Base-by-base conservation (phyloP, 2,888 invertebrate species). In the Diaprepes abbreviatus region DNA sequence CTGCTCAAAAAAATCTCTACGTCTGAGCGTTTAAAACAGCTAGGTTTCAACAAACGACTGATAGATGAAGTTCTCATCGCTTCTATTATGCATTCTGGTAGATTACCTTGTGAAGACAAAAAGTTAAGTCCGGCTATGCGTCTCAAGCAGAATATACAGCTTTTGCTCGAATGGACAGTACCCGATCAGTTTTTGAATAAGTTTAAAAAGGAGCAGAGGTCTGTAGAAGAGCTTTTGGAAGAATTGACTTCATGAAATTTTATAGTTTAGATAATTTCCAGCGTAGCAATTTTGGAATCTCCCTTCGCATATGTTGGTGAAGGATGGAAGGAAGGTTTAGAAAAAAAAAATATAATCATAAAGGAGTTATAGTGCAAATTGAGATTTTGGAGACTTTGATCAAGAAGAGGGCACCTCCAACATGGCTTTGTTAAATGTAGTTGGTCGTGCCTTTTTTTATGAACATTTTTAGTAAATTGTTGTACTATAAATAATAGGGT, bases 51-150 rank as follows among this genome's bases (percentile, higher is more conserved):
- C 84, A 89, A 89, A 77, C 85, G 91, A 55, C 87, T 94, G 5
- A 93, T 95, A 72, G 95, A 95, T 80, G 92, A 94, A 73, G 91
- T 95, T 2, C 87, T 95, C 1, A 86, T 91, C 60, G 93, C 93
- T 74, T 93, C 94, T 0, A 87, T 95, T 38, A 89, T 91, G 79
- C 88, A 91, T 33, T 93, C 94, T 70, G 92, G 92, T 1, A 88
- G 92, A 62, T 85, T 85, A 16, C 90, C 92, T 0, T 90, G 90
- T 74, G 88, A 87, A 69, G 88, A 90, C 69, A 80, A 85, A 1
- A 84, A 85, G 14, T 77, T 90, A 2, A 81, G 87, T 0, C 89
- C 90, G 5, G 86, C 91, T 12, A 89, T 90, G 73, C 87, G 90
- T 16, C 87, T 95, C 16, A 90, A 91, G 75, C 85, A 86, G 40